These are phyloP conservation scores for Orthonyx spaldingii DNA, from an alignment of 2,113 vertebrate species.

Conservation along the genomic window DNA sequence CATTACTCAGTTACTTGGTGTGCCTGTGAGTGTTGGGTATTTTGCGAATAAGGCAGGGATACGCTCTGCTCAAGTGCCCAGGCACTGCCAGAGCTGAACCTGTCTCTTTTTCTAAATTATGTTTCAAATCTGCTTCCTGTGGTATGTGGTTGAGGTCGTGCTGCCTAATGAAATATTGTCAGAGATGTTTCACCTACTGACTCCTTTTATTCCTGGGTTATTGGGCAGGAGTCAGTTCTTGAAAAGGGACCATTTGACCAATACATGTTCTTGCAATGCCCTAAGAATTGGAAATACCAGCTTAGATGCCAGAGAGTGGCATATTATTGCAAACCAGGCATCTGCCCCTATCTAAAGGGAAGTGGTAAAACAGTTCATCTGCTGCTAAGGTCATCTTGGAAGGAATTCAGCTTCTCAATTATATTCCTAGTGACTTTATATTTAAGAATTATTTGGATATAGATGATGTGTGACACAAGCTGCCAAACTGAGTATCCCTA, in stretches of 20 bases:
- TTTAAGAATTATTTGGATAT: neutral
- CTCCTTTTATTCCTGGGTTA: neutral
- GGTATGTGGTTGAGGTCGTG: fast-evolving
- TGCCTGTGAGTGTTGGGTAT: neutral
- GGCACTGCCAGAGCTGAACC: neutral
- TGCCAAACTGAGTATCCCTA: neutral
- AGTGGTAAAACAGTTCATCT: neutral
- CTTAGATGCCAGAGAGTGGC: neutral
- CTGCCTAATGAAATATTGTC: neutral
- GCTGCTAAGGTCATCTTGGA: neutral
- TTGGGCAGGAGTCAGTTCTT: neutral
- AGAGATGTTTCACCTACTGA: neutral
- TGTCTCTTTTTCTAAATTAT: neutral
- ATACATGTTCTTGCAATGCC: neutral
- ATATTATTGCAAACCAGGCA: neutral
- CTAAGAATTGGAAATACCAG: neutral
- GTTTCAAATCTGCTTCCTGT: neutral
- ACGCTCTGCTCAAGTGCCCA: neutral
- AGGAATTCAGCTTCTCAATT: neutral
- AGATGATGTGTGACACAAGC: neutral
- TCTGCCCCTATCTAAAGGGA: neutral
- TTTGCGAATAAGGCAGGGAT: neutral
- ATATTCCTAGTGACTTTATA: neutral
- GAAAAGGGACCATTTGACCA: neutral
- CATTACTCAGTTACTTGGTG: neutral